A percentile compares a stretch with the other conserved stretches of the same genome.
phyloP scores from a whole-genome alignment of 2,797 vertebrate species.

The Hypotaenidia philippensis region DNA sequence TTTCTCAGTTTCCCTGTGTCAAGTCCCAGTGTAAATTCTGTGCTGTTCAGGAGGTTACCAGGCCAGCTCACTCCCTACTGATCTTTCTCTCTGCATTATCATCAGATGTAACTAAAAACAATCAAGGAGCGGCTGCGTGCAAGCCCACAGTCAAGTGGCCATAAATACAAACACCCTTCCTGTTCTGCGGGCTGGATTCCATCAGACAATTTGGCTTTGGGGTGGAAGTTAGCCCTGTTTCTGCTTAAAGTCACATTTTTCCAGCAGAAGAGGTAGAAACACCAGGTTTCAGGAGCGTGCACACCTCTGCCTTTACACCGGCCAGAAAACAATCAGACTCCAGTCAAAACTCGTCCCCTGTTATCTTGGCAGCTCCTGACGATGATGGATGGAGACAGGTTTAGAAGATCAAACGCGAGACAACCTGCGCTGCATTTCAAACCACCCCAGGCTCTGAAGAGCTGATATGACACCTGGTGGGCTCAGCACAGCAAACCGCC shows the following conservation, averaged over 20 bases:
- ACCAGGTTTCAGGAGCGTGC: background rate
- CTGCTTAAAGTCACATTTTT: background rate
- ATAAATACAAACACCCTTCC: background rate
- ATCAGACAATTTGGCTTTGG: background rate
- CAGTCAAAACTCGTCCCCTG: background rate
- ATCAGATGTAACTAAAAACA: background rate
- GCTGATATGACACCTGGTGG: background rate
- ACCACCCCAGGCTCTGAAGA: constrained; percentile 8
- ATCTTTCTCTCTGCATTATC: background rate
- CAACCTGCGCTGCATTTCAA: background rate
- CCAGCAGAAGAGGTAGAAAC: background rate
- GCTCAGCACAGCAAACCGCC: fast-evolving
- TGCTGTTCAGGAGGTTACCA: background rate
- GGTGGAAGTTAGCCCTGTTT: background rate
- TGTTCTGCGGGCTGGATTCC: background rate
- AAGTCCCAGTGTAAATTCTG: background rate
- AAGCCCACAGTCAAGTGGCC: background rate
- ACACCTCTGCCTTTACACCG: background rate
- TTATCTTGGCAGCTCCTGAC: constrained; percentile 25
- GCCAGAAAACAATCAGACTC: background rate
- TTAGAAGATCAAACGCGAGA: background rate
- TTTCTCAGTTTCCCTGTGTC: background rate
- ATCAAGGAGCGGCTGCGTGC: background rate
- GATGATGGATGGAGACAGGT: background rate
- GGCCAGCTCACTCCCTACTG: background rate